Percentiles rank a stretch among this genome's conserved stretches.
Conservation (phyloP, 2,888 invertebrate species). For the Elegia similella region DNA sequence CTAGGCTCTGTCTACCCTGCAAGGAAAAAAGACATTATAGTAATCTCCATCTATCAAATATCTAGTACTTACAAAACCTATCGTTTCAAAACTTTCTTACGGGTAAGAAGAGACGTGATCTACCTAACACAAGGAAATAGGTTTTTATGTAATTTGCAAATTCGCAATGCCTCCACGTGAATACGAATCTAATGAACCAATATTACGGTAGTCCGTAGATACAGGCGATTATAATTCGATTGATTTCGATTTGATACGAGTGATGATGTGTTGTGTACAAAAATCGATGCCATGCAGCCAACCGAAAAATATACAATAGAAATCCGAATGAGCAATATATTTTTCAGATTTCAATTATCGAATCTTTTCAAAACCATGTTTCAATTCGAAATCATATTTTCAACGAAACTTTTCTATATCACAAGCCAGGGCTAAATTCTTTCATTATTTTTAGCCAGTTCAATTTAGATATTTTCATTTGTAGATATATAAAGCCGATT, state of each 20-base stretch:
- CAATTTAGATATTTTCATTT: background rate
- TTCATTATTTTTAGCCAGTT: slow-evolving; percentile 5
- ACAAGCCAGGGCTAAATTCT: background rate
- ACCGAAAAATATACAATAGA: slow-evolving; percentile 3
- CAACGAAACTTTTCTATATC: slow-evolving; percentile 5
- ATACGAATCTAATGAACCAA: too few relatives aligned
- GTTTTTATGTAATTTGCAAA: too few relatives aligned
- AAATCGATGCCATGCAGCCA: slow-evolving; percentile 5
- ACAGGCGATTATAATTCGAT: background rate
- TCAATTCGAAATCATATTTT: slow-evolving; percentile 1
- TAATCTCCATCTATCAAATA: too few relatives aligned
- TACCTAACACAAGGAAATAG: too few relatives aligned
- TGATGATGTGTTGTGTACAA: background rate
- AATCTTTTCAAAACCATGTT: slow-evolving; percentile 7
- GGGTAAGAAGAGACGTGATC: too few relatives aligned
- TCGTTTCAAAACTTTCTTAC: too few relatives aligned
- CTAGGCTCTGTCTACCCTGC: too few relatives aligned
- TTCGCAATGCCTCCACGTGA: too few relatives aligned
- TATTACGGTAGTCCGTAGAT: background rate
- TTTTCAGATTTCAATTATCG: slow-evolving; percentile 13
- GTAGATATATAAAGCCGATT: background rate
- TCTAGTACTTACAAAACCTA: too few relatives aligned
- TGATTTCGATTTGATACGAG: slow-evolving; percentile 6
- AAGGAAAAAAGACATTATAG: too few relatives aligned
- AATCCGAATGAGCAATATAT: background rate